Evolutionary conservation across 92 coral and sea anemone species (phyloP), one percentile per base, ranked within the genome.

Genomic region (Galaxea fascicularis): DNA sequence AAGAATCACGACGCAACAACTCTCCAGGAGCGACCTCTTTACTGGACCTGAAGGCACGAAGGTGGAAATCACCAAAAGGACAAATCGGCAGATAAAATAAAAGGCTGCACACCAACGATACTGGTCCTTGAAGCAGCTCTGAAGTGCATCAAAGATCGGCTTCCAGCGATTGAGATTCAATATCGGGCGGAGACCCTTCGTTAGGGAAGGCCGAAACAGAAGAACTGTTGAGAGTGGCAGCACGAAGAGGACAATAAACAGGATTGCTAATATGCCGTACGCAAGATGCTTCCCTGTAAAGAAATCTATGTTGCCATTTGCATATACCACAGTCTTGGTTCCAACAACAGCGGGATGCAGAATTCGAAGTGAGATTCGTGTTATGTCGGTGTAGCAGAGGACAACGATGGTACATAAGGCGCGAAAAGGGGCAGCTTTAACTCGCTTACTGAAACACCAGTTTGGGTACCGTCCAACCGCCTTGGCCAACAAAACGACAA

Each of bases 31-130:
- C 20, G 89, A 85, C 70, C 97, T 85, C 77, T 93, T 91, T 20
- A 93, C 21, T 49, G 89, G 73, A 25, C 94, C 86, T 25, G 82
- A 62, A 10, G 89, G 84, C 41, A 88, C 51, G 85, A 84, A 89
- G 44, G 91, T 93, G 47, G 51, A 67, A 30, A 93, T 71, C 18
- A 58, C 20, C 60, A 90, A 85, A 0, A 93, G 73, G 3, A 90
- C 17, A 3, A 90, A 65, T 24, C 93, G 90, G 49, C 85, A 60
- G 21, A 90, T 71, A 77, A 95, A 95, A 88, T 95, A 95, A 59
- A 95, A 95, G 11, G 98, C 98, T 18, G 95, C 92, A 78, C 92
- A 95, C 98, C 98, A 94, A 21, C 95, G 95, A 77, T 86, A 95
- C 60, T 88, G 73, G 62, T 95, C 98, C 72, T 94, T 93, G 78